Conservation (phyloP, 2,797 vertebrate species). For the Gymnothorax reevesii region DNA sequence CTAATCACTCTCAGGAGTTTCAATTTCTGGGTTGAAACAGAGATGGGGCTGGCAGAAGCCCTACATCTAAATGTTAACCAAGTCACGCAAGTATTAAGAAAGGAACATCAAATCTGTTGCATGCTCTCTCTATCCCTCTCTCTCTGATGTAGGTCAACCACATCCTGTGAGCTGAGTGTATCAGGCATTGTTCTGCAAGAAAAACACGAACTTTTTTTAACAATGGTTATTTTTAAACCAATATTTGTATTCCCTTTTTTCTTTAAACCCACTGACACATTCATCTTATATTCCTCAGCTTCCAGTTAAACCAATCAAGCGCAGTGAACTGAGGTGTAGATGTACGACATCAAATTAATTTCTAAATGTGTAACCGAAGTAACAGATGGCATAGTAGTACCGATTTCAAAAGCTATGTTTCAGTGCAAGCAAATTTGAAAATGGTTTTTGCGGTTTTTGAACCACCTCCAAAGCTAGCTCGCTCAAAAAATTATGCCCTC, state of each 20-base stretch:
- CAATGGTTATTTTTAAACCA: background rate
- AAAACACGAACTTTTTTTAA: slow-evolving; percentile 56
- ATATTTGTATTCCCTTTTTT: background rate
- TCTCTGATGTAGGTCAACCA: slow-evolving; percentile 76
- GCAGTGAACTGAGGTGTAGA: background rate
- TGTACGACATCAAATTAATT: background rate
- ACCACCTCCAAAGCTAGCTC: background rate
- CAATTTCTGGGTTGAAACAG: background rate
- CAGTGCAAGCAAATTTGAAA: background rate
- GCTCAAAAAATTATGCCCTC: background rate
- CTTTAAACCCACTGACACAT: background rate
- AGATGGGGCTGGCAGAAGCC: background rate
- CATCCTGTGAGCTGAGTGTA: slow-evolving; percentile 76
- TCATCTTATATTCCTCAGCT: background rate
- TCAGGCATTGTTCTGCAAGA: slow-evolving; percentile 52
- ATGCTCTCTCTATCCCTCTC: slow-evolving; percentile 36
- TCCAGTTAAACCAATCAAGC: background rate
- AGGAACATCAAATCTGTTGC: background rate
- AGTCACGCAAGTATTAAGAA: background rate
- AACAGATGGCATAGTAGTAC: background rate
- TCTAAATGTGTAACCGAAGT: too few relatives aligned
- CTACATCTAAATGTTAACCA: background rate
- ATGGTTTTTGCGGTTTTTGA: background rate
- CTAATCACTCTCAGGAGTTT: background rate
- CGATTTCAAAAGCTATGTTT: background rate